Base-by-base conservation (phyloP, 2,797 vertebrate species). In the Pseudomugil gertrudae region DNA sequence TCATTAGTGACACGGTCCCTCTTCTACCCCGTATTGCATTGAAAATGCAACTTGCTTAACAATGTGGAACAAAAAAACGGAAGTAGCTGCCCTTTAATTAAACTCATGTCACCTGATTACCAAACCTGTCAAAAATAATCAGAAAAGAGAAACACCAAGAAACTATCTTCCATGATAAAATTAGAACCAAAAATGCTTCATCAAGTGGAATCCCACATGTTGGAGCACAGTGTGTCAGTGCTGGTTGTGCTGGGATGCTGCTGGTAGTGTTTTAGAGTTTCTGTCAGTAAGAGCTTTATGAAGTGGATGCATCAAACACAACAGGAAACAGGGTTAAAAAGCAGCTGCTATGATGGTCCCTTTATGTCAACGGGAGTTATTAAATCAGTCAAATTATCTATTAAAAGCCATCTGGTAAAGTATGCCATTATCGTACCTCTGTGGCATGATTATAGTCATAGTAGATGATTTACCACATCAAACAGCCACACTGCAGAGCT, bases 291-390 rank as follows among this genome's bases (percentile, higher is more conserved):
- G 19, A 48, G 38, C 26, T 56, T 9, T 29, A 55, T 32, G 40
- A 58, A 63, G 53, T 30, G 59, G 26, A 56, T 32, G 54, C 47
- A 30, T 57, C 30, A 57, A 68, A 58, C 1, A 45, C 54, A 69
- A 40, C 40, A 48, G 52, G 26, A 57, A 38, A 63, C 13, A 6
- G 8, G 40, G 10, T 32, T 54, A 0, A 36, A 55, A 52, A 52
- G 50, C 50, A 52, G 6, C 29, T 3, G 23, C 53, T 48, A 33
- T 51, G 17, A 27, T 3, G 17, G 48, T 60, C 66, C 50, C 45
- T 74, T 81, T 15, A 38, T 43, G 66, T 29, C 60, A 70, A 48
- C 15, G 1, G 38, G 48, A 21, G 48, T 76, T 62, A 69, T 69
- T 76, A 57, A 57, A 57, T 51, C 50, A 57, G 29, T 56, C 1